Percentiles rank a stretch among this genome's conserved stretches.
phyloP scores from a whole-genome alignment of 2,797 vertebrate genomes.

The Babyrousa celebensis region DNA sequence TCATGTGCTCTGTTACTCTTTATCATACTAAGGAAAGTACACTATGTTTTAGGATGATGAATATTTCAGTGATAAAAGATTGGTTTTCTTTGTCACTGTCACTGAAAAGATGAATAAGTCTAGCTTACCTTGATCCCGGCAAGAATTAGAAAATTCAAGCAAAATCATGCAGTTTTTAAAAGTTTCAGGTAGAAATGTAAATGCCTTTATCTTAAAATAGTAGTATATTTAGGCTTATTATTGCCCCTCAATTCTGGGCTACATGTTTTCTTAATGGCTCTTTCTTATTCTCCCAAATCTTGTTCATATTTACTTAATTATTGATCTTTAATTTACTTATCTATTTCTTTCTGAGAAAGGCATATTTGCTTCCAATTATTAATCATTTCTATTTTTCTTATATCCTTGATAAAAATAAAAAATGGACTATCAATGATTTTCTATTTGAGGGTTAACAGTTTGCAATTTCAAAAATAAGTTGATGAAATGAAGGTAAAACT shows the following conservation, averaged over 20 bases:
- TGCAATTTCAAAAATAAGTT: not conserved
- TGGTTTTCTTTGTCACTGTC: constrained; percentile 85
- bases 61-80: constrained; percentile 86
- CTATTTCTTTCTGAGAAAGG: not conserved
- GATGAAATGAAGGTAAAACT: not conserved
- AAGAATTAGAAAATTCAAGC: constrained; percentile 43
- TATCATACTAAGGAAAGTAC: constrained; percentile 76
- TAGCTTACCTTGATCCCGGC: not conserved
- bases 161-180: constrained; percentile 32
- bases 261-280: not conserved
- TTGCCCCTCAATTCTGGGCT: not conserved
- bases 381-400: not conserved
- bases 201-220: not conserved
- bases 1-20: constrained; percentile 83
- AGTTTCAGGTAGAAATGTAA: not conserved
- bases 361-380: not conserved
- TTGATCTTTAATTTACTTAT: not conserved
- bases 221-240: not conserved
- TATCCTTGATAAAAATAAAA: not conserved
- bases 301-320: not conserved
- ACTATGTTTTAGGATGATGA: constrained; percentile 87
- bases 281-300: not conserved
- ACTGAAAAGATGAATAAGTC: constrained; percentile 85
- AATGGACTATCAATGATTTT: not conserved
- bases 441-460: not conserved